Percentiles rank a stretch among this genome's conserved stretches.
phyloP scores from a whole-genome alignment of 2,888 invertebrate genomes.

The Itoplectis maculator region DNA sequence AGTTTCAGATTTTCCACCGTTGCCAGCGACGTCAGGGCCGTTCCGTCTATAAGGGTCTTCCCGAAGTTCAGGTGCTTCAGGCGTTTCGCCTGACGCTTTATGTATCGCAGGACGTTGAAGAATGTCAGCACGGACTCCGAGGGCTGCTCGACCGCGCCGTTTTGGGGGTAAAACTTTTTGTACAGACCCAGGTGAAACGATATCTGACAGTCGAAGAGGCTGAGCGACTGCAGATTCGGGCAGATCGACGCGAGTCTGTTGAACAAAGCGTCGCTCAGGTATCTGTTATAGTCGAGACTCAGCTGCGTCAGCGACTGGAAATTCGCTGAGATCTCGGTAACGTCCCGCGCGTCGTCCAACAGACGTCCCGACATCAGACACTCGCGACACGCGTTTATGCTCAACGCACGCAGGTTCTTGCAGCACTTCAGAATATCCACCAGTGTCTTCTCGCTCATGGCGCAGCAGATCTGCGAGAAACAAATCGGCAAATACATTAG shows the following conservation, averaged over 20 bases:
- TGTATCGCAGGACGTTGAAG: conserved; percentile 87
- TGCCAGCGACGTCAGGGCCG: conserved; percentile 86
- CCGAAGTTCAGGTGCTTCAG: conserved; percentile 89
- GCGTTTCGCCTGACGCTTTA: conserved; percentile 85
- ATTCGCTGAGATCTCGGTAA: conserved; percentile 83
- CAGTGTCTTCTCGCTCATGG: conserved; percentile 88
- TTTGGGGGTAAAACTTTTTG: conserved; percentile 88
- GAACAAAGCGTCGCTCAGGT: conserved; percentile 91
- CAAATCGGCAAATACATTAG: too few species aligned
- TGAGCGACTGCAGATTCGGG: conserved; percentile 87
- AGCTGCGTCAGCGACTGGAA: conserved; percentile 87
- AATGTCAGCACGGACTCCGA: conserved; percentile 91
- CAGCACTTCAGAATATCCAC: conserved; percentile 87
- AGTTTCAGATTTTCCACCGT: conserved; percentile 86
- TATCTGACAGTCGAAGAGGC: conserved; percentile 89
- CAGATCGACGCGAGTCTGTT: conserved; percentile 88
- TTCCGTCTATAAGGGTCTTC: conserved; percentile 89
- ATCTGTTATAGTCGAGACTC: conserved; percentile 89
- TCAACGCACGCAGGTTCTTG: conserved; percentile 86
- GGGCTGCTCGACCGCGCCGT: conserved; percentile 73
- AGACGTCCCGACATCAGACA: conserved; percentile 91
- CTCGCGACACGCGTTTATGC: conserved; percentile 89
- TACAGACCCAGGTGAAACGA: conserved; percentile 90
- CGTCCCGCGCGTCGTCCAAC: conserved; percentile 87
- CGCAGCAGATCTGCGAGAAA: conserved; percentile 84